These are phyloP conservation scores for Dasysyrphus tricinctus DNA, from an alignment of 2,888 invertebrate species.

Conservation along the genomic window DNA sequence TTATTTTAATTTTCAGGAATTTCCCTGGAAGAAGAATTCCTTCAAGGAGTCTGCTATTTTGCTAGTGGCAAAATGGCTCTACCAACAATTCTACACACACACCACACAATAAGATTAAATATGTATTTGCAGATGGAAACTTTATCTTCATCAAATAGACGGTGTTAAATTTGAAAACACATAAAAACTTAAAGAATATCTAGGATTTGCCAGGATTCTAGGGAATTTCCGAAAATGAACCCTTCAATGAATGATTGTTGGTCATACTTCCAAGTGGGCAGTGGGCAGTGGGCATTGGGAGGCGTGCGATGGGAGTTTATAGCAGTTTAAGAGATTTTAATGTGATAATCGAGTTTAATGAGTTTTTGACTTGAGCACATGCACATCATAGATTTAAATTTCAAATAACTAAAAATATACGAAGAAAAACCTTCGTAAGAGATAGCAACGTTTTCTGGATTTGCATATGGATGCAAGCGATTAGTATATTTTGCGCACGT, in stretches of 20 bases:
- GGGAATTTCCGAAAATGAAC: constrained; percentile 37
- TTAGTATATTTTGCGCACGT: constrained; percentile 50
- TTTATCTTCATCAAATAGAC: constrained; percentile 3
- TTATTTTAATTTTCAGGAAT: constrained; percentile 35
- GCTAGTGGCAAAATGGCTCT: constrained; percentile 44
- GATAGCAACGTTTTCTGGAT: constrained; percentile 9
- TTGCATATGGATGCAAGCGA: neutral
- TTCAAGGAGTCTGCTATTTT: too few species aligned
- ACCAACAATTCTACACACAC: constrained; percentile 4
- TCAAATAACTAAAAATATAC: constrained; percentile 25
- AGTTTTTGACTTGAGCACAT: constrained; percentile 51
- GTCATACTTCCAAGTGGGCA: neutral
- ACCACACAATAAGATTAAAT: neutral
- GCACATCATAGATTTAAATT: constrained; percentile 55
- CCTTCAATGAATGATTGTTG: constrained; percentile 34
- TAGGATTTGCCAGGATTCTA: neutral
- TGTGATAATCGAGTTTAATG: constrained; percentile 64
- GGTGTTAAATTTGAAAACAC: neutral
- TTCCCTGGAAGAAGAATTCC: constrained; percentile 21
- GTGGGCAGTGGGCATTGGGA: neutral
- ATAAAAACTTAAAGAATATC: constrained; percentile 25
- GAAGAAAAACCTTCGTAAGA: neutral
- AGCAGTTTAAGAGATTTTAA: constrained; percentile 46
- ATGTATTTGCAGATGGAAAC: constrained; percentile 22
- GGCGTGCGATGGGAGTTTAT: neutral